Conservation (phyloP, 2,113 vertebrate species). For the Tyrannus savana region DNA sequence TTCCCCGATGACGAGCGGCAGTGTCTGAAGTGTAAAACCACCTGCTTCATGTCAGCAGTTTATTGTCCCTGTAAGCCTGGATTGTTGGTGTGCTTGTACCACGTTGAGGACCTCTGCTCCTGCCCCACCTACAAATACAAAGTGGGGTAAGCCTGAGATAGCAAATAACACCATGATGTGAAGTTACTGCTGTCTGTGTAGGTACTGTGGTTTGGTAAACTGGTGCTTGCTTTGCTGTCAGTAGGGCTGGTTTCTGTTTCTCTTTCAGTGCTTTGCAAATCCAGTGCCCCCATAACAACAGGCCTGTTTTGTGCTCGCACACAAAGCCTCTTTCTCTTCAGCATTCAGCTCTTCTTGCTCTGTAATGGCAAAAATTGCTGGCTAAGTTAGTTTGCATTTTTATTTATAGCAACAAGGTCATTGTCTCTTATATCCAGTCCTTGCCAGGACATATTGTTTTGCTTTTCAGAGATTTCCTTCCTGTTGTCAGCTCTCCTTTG, state of each 20-base stretch:
- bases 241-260: not conserved
- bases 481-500: not conserved
- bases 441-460: not conserved
- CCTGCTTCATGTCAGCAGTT: conserved; percentile 95
- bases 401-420: not conserved
- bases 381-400: not conserved
- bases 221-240: not conserved
- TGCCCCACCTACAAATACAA: conserved; percentile 86
- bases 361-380: not conserved
- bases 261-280: not conserved
- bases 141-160: conserved; percentile 82
- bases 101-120: conserved; percentile 84
- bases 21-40: conserved; percentile 93
- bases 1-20: conserved; percentile 96
- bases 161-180: not conserved
- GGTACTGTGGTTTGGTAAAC: not conserved
- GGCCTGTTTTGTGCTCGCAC: not conserved
- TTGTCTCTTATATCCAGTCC: not conserved
- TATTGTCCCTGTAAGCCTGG: conserved; percentile 88
- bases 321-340: conserved; percentile 8
- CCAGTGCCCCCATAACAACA: not conserved
- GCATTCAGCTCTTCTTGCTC: not conserved
- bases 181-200: not conserved
- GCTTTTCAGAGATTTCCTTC: not conserved
- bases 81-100: conserved; percentile 88